Conservation (phyloP, 1,140 invertebrate species). For the Penaeus chinensis region DNA sequence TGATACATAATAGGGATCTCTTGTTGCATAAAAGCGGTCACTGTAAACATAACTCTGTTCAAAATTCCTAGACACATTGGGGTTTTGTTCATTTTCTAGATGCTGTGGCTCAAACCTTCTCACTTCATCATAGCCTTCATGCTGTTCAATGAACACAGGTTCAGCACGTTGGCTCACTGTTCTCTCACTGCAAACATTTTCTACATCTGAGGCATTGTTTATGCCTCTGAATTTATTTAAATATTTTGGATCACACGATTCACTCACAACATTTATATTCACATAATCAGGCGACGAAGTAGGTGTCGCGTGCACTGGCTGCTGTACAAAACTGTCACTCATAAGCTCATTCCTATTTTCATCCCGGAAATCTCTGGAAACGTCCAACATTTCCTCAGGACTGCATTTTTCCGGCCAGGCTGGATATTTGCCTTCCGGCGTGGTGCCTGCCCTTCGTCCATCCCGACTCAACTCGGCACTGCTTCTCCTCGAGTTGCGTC, state of each 20-base stretch:
- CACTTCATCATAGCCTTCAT: conserved; percentile 45
- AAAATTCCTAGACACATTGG: conserved; percentile 39
- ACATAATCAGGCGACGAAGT: conserved; percentile 56
- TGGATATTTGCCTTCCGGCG: conserved; percentile 6
- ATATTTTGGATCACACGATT: conserved; percentile 30
- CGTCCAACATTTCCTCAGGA: conserved; percentile 10
- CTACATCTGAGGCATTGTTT: conserved; percentile 2
- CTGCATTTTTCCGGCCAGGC: conserved; percentile 26
- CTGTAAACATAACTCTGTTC: conserved; percentile 59
- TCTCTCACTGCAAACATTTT: conserved; percentile 36
- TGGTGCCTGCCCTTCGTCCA: conserved; percentile 3
- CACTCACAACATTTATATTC: conserved; percentile 58
- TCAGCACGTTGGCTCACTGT: conserved; percentile 56
- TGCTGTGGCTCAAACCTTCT: conserved; percentile 39
- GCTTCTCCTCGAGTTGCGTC: conserved; percentile 60
- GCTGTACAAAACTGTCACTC: conserved; percentile 20
- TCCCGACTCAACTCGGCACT: conserved; percentile 50
- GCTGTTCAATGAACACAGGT: conserved; percentile 58
- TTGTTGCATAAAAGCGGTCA: conserved; percentile 60
- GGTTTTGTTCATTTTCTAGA: conserved; percentile 23
- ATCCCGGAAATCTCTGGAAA: conserved; percentile 23
- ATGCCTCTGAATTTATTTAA: neutral
- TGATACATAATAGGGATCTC: conserved; percentile 63
- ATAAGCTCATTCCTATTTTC: conserved; percentile 3
- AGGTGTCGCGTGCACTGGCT: conserved; percentile 22